phyloP scores from a whole-genome alignment of 64 coral and sea anemone genomes.

The Dendronephthya gigantea region DNA sequence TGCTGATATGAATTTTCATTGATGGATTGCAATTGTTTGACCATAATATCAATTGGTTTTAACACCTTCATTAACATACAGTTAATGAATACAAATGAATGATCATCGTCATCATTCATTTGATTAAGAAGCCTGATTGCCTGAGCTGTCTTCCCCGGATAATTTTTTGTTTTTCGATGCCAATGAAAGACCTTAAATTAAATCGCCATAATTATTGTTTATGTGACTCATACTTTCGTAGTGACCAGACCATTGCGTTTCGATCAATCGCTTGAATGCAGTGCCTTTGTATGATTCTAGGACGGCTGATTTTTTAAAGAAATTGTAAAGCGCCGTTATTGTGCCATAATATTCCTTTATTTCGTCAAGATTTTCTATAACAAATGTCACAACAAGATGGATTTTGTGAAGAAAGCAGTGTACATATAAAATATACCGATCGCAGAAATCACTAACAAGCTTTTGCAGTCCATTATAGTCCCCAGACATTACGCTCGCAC shows the following conservation, averaged over 20 bases:
- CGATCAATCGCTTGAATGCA: background rate
- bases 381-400: conserved; percentile 2
- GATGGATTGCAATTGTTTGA: background rate
- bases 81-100: background rate
- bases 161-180: background rate
- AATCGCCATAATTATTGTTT: background rate
- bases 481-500: conserved; percentile 4
- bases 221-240: background rate
- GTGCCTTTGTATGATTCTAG: background rate
- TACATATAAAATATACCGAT: conserved; percentile 11
- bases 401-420: conserved; percentile 23
- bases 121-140: background rate
- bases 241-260: conserved; percentile 1
- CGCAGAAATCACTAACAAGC: conserved; percentile 17
- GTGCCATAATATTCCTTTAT: background rate
- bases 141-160: background rate
- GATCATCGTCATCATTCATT: background rate
- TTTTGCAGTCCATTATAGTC: conserved; percentile 3
- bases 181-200: background rate
- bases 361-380: conserved; percentile 18
- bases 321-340: conserved; percentile 8
- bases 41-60: background rate
- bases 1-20: background rate
- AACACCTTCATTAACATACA: conserved; percentile 3
- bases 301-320: conserved; percentile 16